Conservation (phyloP, 2,113 vertebrate genomes). For the Pseudopodoces humilis region DNA sequence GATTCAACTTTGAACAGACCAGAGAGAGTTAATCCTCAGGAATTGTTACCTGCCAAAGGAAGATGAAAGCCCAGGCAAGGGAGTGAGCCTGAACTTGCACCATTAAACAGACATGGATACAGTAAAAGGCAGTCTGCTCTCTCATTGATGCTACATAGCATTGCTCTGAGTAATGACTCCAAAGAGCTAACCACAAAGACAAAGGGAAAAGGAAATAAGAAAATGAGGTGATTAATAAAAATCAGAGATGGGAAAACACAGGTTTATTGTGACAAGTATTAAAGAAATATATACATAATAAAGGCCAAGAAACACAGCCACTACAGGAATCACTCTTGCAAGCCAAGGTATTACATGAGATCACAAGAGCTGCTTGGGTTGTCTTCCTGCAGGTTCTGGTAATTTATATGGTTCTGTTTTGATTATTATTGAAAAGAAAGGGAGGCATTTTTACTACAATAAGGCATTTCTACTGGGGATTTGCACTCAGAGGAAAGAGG, state of each 20-base stretch:
- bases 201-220: background rate
- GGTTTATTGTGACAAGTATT: background rate
- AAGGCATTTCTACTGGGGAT: constrained; percentile 23
- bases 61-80: constrained; percentile 51
- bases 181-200: background rate
- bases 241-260: background rate
- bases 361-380: background rate
- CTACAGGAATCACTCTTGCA: background rate
- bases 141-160: background rate
- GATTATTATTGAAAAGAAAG: constrained; percentile 37
- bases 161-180: background rate
- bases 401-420: constrained; percentile 31
- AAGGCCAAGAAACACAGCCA: background rate
- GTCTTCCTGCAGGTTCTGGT: background rate
- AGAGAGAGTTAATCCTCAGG: constrained; percentile 44
- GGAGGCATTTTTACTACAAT: background rate
- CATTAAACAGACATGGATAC: background rate
- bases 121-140: background rate
- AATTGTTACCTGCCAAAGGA: constrained; percentile 49
- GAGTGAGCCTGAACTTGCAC: constrained; percentile 33
- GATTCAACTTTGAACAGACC: constrained; percentile 45
- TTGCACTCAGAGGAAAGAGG: background rate
- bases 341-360: background rate
- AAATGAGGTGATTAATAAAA: background rate
- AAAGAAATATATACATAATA: background rate